Percentiles rank a stretch among this genome's conserved stretches.
Conservation (phyloP, 2,797 vertebrate species). For the Spea hammondii region DNA sequence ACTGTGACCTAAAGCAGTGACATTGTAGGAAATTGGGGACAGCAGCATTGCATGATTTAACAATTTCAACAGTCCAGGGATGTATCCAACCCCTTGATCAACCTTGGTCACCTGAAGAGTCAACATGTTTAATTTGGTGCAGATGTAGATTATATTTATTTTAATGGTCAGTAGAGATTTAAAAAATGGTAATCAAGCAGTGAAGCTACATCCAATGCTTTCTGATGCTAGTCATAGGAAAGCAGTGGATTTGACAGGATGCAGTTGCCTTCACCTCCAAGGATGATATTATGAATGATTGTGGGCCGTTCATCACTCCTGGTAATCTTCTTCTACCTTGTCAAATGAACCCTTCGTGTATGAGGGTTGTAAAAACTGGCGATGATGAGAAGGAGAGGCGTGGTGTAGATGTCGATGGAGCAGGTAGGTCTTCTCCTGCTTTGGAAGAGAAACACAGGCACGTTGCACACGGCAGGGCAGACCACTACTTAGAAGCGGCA, state of each 20-base stretch:
- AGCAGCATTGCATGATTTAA: neutral
- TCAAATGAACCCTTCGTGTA: conserved; percentile 1
- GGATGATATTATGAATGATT: neutral
- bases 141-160: too few relatives aligned
- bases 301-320: neutral
- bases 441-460: neutral
- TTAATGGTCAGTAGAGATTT: too few relatives aligned
- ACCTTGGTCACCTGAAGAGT: too few relatives aligned
- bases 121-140: too few relatives aligned
- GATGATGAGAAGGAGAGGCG: conserved; percentile 4
- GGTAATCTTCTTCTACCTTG: neutral
- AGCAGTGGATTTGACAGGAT: too few relatives aligned
- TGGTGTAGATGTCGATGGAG: conserved; percentile 19
- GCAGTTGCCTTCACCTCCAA: too few relatives aligned
- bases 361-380: conserved; percentile 1
- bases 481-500: conserved; percentile 17
- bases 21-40: neutral
- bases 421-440: conserved; percentile 16
- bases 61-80: neutral
- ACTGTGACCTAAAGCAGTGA: neutral
- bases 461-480: neutral
- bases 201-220: too few relatives aligned
- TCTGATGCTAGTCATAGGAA: too few relatives aligned
- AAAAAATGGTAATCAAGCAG: too few relatives aligned
- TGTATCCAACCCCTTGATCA: too few relatives aligned